phyloP scores from a whole-genome alignment of 92 coral and sea anemone genomes.

The Heteractis magnifica region DNA sequence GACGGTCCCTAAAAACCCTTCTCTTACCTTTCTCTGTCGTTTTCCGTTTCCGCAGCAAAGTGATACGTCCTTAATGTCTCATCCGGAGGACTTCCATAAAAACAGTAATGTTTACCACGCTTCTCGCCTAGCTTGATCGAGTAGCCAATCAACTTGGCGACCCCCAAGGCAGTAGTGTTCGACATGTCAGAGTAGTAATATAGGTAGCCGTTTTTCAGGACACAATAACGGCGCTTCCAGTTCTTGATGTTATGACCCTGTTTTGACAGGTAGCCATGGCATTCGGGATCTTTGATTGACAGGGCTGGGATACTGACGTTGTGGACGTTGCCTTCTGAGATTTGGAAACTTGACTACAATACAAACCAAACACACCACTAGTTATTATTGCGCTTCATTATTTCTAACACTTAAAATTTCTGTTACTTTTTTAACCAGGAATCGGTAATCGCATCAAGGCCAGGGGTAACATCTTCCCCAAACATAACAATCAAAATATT shows the following conservation, averaged over 20 bases:
- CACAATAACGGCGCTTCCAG: conserved; percentile 96
- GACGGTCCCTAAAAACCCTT: neutral
- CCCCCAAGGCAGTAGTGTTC: conserved; percentile 88
- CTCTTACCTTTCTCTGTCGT: conserved; percentile 78
- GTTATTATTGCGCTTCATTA: too few relatives aligned
- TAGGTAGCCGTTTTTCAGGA: conserved; percentile 92
- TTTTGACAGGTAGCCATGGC: conserved; percentile 95
- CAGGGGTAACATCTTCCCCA: too few relatives aligned
- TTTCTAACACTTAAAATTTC: neutral
- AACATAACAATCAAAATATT: too few relatives aligned
- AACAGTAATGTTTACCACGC: conserved; percentile 66
- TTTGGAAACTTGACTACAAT: conserved; percentile 64
- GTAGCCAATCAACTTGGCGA: conserved; percentile 84
- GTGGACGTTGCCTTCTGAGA: conserved; percentile 85
- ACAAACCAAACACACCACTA: neutral
- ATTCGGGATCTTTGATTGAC: conserved; percentile 96
- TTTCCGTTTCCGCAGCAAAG: conserved; percentile 89
- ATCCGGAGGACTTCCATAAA: conserved; percentile 67
- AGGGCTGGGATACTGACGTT: conserved; percentile 97
- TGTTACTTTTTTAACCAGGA: neutral
- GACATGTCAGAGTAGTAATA: conserved; percentile 97
- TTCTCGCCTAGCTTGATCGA: conserved; percentile 54
- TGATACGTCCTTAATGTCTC: conserved; percentile 60
- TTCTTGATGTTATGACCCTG: conserved; percentile 67
- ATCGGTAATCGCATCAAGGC: neutral